phyloP scores from a whole-genome alignment of 2,113 vertebrate species.

The Thermophis baileyi region DNA sequence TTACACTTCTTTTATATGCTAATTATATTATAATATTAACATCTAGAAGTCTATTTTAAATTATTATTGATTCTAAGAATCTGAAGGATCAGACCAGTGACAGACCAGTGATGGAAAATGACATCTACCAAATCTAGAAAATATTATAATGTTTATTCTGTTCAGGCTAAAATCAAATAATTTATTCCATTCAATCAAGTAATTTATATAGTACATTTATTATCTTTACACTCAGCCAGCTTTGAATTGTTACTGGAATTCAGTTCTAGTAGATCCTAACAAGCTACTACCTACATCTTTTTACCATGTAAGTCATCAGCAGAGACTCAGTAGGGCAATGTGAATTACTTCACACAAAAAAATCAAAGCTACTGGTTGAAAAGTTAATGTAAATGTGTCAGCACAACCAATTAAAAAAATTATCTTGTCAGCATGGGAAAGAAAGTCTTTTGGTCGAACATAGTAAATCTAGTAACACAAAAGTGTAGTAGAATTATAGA shows the following conservation, averaged over 20 bases:
- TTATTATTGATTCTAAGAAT: not conserved
- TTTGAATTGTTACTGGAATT: not conserved
- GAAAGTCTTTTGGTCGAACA: not conserved
- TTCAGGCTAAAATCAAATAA: not conserved
- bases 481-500: not conserved
- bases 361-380: not conserved
- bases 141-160: not conserved
- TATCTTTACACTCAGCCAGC: not conserved
- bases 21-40: not conserved
- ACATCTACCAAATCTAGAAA: not conserved
- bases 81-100: not conserved
- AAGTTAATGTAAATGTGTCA: not conserved
- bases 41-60: not conserved
- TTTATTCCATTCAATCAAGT: not conserved
- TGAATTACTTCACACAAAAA: not conserved
- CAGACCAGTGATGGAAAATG: not conserved
- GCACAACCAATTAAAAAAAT: not conserved
- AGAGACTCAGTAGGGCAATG: not conserved
- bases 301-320: not conserved
- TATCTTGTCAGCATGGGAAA: not conserved
- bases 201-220: not conserved
- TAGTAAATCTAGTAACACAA: not conserved
- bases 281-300: not conserved
- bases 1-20: slow-evolving; percentile 11
- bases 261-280: not conserved